Percentiles rank a stretch among this genome's conserved stretches.
Conservation (phyloP, 2,888 invertebrate species). For the Choristoneura rosaceana region DNA sequence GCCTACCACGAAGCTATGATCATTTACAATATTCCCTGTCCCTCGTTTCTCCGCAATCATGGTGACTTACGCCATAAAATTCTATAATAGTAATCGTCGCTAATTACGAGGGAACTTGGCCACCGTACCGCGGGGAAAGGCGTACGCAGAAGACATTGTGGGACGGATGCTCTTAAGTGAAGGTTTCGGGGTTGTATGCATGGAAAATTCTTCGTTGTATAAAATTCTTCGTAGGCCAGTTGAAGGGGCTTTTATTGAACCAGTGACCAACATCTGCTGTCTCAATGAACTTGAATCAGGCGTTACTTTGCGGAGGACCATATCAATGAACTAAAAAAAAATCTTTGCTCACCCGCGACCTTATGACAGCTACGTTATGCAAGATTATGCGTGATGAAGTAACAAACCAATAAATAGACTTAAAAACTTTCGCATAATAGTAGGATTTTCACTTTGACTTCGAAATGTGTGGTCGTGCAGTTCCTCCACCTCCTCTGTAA, state of each 20-base stretch:
- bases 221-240: background rate
- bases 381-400: no score
- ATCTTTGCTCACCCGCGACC: no score
- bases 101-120: slow-evolving; percentile 63
- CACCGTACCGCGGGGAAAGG: slow-evolving; percentile 57
- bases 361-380: no score
- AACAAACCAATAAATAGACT: no score
- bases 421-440: no score
- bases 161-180: slow-evolving; percentile 10
- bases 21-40: slow-evolving; percentile 17
- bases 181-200: slow-evolving; percentile 20
- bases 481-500: background rate
- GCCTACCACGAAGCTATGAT: background rate
- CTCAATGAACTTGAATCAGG: no score
- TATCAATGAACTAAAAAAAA: no score
- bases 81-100: slow-evolving; percentile 56
- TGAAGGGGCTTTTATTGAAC: no score
- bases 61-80: slow-evolving; percentile 52
- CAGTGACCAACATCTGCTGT: no score
- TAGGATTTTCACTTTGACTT: no score
- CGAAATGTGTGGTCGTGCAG: no score
- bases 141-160: slow-evolving; percentile 8
- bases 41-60: slow-evolving; percentile 33
- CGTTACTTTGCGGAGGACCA: no score
- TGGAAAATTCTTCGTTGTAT: background rate